Evolutionary conservation across 2,888 invertebrate species (phyloP), one percentile per base, ranked within the genome.

Genomic region (Gisinianus flammeolus): DNA sequence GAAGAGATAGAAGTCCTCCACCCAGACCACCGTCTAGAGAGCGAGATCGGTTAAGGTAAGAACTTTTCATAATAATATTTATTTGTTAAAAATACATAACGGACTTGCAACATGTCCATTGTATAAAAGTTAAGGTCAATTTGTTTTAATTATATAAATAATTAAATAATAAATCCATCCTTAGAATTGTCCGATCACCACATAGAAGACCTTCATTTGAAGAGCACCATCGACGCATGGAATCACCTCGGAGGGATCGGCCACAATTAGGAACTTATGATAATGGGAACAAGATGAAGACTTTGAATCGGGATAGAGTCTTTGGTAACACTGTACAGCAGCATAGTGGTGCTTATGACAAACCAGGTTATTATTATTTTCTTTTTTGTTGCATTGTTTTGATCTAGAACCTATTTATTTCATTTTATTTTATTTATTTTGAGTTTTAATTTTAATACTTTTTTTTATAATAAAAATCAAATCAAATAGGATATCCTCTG

Each of bases 121-220:
- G n/a, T n/a, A n/a, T n/a, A n/a, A n/a, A n/a, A n/a, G n/a, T n/a
- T n/a, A n/a, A n/a, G n/a, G n/a, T n/a, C n/a, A n/a, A n/a, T n/a
- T n/a, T n/a, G n/a, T n/a, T n/a, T n/a, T n/a, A n/a, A n/a, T n/a
- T n/a, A n/a, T n/a, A n/a, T n/a, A n/a, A n/a, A n/a, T n/a, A n/a
- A n/a, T n/a, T n/a, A n/a, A n/a, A n/a, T n/a, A n/a, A n/a, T n/a
- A n/a, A n/a, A n/a, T n/a, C n/a, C n/a, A n/a, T 31, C 4, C 62
- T 22, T 24, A 81, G 82, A 71, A 76, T 81, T 0, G 76, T 81
- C 30, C 74, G 80, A n/a, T 80, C 82, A 33, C 80, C 82, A 16
- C 79, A 79, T 69, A 74, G 81, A 73, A 75, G 82, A 35, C 79
- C 80, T 3, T 76, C 81, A 16, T 79, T 78, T 31, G 81, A 83